Evolutionary conservation across 1,140 invertebrate species (phyloP), one percentile per base, ranked within the genome.

Genomic region (Tetragnatha versicolor): DNA sequence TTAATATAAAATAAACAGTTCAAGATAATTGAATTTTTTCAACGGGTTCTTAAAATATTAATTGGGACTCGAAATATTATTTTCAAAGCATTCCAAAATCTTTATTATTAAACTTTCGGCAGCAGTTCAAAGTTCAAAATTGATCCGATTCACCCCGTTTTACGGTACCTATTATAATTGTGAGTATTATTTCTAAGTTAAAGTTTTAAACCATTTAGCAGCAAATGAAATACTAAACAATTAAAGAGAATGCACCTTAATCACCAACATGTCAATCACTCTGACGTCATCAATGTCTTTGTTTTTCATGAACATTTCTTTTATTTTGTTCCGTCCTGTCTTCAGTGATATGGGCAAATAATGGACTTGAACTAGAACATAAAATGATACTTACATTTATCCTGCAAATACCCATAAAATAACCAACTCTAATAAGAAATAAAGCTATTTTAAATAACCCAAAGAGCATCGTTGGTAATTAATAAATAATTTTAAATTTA

Each of bases 241-340:
- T 7, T 1, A 61, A 33, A 47, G 14, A 68, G 3, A 49, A 20
- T 45, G 82, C 63, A 96, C 95, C 91, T 96, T 97, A 47, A 97
- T 90, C 27, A 97, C 91, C 39, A 97, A 88, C 87, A 94, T 89
- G 85, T 98, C 96, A 82, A 98, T 95, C 7, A 93, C 89, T 82
- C 96, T 89, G 42, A 97, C 87, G 86, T 98, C 96, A 49, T 89
- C 91, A 0, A 97, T 87, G 84, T 91, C 83, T 82, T 89, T 88
- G 85, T 97, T 89, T 82, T 91, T 93, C 33, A 88, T 84, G 85
- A 98, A 97, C 84, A 92, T 88, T 84, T 95, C 91, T 80, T 93
- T 87, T 22, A 98, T 83, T 85, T 94, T 95, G n/a, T 84, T 82
- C 63, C 89, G 89, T 78, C 91, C 90, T 69, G 94, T 88, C 55